phyloP scores from a whole-genome alignment of 23 tunicate species.

The Diplosoma virens region DNA sequence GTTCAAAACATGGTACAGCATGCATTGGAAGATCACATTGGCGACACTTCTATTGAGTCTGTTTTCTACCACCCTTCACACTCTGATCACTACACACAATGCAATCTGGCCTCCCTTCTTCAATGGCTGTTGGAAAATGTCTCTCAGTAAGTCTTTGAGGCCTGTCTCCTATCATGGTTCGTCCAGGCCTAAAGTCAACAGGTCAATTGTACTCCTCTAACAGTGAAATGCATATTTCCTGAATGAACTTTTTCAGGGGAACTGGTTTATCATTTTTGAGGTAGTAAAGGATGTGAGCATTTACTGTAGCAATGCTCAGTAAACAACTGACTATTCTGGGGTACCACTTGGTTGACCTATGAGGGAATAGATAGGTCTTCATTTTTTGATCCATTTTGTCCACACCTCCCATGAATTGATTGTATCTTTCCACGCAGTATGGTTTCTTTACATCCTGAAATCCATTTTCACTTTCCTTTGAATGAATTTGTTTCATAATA shows the following conservation, averaged over 20 bases:
- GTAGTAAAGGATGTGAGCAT: conserved; percentile 7
- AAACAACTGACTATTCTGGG: background rate
- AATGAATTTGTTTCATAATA: background rate
- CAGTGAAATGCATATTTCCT: conserved; percentile 5
- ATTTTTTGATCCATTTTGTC: conserved; percentile 1
- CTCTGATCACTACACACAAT: too few relatives aligned
- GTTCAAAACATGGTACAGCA: conserved; percentile 17
- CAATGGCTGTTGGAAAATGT: conserved; percentile 17
- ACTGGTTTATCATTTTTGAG: background rate
- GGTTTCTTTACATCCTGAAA: background rate
- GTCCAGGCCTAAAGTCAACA: background rate
- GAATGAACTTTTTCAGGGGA: background rate
- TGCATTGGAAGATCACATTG: conserved; percentile 14
- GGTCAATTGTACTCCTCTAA: too few relatives aligned
- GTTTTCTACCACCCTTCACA: conserved; percentile 20
- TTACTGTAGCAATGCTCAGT: background rate
- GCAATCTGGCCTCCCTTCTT: conserved; percentile 16
- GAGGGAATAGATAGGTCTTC: conserved; percentile 13
- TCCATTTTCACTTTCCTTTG: background rate
- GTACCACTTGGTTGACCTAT: conserved; percentile 12
- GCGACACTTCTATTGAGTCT: conserved; percentile 5
- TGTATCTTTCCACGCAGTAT: background rate
- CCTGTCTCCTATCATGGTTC: conserved; percentile 18
- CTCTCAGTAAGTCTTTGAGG: conserved; percentile 18
- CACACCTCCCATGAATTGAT: conserved; percentile 18